A percentile compares a stretch with the other conserved stretches of the same genome.
phyloP scores from a whole-genome alignment of 2,888 invertebrate species.

The Diarsia mendica region DNA sequence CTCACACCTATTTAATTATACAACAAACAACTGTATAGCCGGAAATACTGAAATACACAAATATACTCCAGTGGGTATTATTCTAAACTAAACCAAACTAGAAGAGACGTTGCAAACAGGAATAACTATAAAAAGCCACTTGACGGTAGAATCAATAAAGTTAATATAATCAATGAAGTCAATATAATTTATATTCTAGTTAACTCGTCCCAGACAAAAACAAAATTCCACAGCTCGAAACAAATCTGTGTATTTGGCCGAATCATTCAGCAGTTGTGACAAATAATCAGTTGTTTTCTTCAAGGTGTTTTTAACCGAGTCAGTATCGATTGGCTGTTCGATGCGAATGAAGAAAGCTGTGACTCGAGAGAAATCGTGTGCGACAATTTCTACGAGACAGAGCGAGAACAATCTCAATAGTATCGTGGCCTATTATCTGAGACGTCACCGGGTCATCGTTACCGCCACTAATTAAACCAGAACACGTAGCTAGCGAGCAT shows the following conservation, averaged over 20 bases:
- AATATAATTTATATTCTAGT: constrained; percentile 1
- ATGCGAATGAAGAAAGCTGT: constrained; percentile 20
- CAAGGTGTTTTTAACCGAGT: constrained; percentile 14
- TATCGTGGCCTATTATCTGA: constrained; percentile 28
- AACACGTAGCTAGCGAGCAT: constrained; percentile 14
- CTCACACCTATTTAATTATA: constrained; percentile 38
- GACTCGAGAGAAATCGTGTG: constrained; percentile 26
- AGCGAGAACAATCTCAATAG: constrained; percentile 32
- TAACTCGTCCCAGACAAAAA: background rate
- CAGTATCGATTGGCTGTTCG: constrained; percentile 2
- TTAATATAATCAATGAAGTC: background rate
- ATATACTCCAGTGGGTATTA: constrained; percentile 33
- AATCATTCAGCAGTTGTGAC: background rate
- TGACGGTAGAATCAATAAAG: background rate
- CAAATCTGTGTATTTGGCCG: background rate
- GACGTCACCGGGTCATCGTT: constrained; percentile 36
- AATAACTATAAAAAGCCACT: constrained; percentile 2
- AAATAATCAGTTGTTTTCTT: constrained; percentile 1
- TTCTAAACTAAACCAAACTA: constrained; percentile 42
- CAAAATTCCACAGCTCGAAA: background rate
- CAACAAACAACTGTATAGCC: constrained; percentile 36
- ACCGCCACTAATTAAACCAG: constrained; percentile 30
- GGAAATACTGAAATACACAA: constrained; percentile 48
- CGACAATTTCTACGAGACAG: constrained; percentile 16
- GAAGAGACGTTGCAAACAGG: background rate